Percentiles rank a stretch among this genome's conserved stretches.
Evolutionary conservation across 2,113 vertebrate genomes (phyloP).

Genomic region (Brienomyrus longianalis): DNA sequence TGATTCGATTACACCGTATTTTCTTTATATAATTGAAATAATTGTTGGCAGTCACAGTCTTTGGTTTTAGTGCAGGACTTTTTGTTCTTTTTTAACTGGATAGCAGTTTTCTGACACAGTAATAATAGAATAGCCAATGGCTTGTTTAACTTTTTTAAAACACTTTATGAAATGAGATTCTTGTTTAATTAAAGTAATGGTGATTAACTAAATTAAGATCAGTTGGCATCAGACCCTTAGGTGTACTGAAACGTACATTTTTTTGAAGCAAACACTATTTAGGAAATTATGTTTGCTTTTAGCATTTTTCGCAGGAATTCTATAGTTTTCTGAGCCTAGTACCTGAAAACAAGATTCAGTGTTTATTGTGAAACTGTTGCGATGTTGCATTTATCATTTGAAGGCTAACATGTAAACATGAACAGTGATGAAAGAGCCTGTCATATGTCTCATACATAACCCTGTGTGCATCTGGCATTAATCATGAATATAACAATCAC

Average conservation of each 20-base stretch:
- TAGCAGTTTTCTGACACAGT: neutral
- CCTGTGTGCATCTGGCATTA: neutral
- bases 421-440: neutral
- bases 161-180: neutral
- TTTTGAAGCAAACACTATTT: neutral
- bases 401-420: neutral
- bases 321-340: neutral
- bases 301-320: neutral
- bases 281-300: neutral
- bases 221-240: neutral
- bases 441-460: neutral
- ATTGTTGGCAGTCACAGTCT: neutral
- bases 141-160: neutral
- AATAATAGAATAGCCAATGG: neutral
- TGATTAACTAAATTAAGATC: conserved; percentile 4
- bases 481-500: neutral
- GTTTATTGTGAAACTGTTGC: neutral
- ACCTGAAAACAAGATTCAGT: neutral
- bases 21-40: conserved; percentile 2
- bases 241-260: neutral
- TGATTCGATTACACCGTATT: neutral
- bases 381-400: neutral
- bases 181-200: neutral
- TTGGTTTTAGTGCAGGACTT: neutral
- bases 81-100: neutral